phyloP scores from a whole-genome alignment of 2,888 invertebrate genomes.

The Cetonia aurata region DNA sequence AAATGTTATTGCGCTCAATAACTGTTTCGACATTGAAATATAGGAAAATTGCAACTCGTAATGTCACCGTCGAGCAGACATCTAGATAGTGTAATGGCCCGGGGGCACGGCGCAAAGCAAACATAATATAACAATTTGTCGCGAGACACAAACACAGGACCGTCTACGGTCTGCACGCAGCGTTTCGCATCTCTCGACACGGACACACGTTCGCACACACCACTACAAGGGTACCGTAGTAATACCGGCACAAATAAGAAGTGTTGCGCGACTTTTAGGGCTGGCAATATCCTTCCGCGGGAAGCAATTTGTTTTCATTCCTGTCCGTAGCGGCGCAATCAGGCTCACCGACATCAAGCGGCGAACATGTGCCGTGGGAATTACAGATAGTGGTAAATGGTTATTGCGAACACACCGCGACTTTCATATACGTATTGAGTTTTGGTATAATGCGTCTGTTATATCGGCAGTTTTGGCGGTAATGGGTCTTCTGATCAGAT shows the following conservation, averaged over 20 bases:
- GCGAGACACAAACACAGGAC: constrained; percentile 53
- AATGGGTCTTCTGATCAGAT: constrained; percentile 60
- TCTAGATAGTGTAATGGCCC: constrained; percentile 52
- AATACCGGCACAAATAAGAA: constrained; percentile 58
- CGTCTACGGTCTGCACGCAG: not conserved
- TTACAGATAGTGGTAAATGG: constrained; percentile 65
- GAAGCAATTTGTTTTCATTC: constrained; percentile 66
- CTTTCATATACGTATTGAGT: constrained; percentile 63
- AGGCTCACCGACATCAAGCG: constrained; percentile 62
- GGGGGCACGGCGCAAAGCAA: constrained; percentile 48
- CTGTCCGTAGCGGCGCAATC: constrained; percentile 59
- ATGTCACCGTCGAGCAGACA: constrained; percentile 40
- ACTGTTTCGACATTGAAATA: constrained; percentile 40
- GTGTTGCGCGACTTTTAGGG: constrained; percentile 59
- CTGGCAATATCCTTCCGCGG: constrained; percentile 63
- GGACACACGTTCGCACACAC: constrained; percentile 3
- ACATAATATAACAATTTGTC: constrained; percentile 51
- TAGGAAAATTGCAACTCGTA: constrained; percentile 40
- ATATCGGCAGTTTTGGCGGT: constrained; percentile 64
- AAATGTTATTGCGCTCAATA: constrained; percentile 35
- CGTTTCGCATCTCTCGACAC: no score
- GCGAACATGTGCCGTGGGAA: constrained; percentile 63
- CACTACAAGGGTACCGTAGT: constrained; percentile 28
- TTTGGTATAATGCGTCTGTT: constrained; percentile 64
- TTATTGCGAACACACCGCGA: constrained; percentile 61